Conservation (phyloP, 2,888 invertebrate species). For the Brenthis ino region DNA sequence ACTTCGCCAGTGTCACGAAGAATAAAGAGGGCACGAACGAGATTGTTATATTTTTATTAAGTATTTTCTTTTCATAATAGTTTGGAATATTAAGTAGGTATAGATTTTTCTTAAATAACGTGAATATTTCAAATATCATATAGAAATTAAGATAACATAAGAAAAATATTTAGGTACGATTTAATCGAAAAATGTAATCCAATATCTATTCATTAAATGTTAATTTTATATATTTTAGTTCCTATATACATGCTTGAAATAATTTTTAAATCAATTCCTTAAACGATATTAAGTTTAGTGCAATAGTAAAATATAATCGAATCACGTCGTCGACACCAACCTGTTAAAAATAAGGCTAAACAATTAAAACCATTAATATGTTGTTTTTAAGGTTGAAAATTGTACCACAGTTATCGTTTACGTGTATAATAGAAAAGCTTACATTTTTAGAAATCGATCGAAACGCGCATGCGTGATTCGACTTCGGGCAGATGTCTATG, state of each 20-base stretch:
- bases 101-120: too few relatives aligned
- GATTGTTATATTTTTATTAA: too few relatives aligned
- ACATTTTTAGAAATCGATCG: slow-evolving; percentile 63
- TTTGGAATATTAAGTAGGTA: too few relatives aligned
- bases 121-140: too few relatives aligned
- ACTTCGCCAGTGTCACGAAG: too few relatives aligned
- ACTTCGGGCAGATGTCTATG: slow-evolving; percentile 3
- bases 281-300: slow-evolving; percentile 3
- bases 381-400: slow-evolving; percentile 28
- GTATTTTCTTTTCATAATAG: too few relatives aligned
- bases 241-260: neutral
- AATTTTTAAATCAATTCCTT: neutral
- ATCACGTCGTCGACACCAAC: slow-evolving; percentile 23
- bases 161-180: too few relatives aligned
- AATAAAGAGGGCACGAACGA: too few relatives aligned
- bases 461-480: slow-evolving; percentile 62
- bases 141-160: too few relatives aligned
- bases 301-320: slow-evolving; percentile 20
- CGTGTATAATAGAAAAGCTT: slow-evolving; percentile 54
- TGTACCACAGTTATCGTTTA: slow-evolving; percentile 11
- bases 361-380: slow-evolving; percentile 3
- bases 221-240: neutral
- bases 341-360: slow-evolving; percentile 24
- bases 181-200: too few relatives aligned
- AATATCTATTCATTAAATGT: neutral